Percentiles rank a stretch among this genome's conserved stretches.
phyloP scores from a whole-genome alignment of 2,113 vertebrate species.

The Alouatta palliata region DNA sequence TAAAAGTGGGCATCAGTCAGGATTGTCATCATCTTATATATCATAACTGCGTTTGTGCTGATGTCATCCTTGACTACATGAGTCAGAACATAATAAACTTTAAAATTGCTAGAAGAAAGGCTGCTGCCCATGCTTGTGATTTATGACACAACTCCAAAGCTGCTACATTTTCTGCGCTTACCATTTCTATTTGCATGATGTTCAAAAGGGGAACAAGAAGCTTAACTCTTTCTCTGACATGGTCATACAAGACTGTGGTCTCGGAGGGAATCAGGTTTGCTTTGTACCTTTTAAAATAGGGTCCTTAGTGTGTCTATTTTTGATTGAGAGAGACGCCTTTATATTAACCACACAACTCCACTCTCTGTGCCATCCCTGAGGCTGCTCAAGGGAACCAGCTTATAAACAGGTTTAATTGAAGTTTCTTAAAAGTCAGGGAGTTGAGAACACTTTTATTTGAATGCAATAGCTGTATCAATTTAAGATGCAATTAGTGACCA shows the following conservation, averaged over 20 bases:
- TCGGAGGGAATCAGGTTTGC: not conserved
- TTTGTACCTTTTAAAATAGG: not conserved
- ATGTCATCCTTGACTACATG: slow-evolving; percentile 42
- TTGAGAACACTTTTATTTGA: slow-evolving; percentile 51
- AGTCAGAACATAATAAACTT: slow-evolving; percentile 71
- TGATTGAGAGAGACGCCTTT: not conserved
- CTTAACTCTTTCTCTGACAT: slow-evolving; percentile 1
- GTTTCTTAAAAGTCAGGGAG: slow-evolving; percentile 9
- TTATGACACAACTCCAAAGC: slow-evolving; percentile 68
- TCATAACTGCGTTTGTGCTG: not conserved
- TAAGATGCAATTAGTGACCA: slow-evolving; percentile 45
- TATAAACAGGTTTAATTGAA: slow-evolving; percentile 39
- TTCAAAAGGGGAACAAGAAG: slow-evolving; percentile 17
- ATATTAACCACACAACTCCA: not conserved
- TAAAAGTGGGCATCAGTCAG: slow-evolving; percentile 66
- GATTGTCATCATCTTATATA: slow-evolving; percentile 51
- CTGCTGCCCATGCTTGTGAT: slow-evolving; percentile 63
- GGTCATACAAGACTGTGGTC: not conserved
- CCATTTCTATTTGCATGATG: slow-evolving; percentile 53
- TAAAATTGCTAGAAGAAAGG: slow-evolving; percentile 33
- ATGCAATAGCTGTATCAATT: not conserved
- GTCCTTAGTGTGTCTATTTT: not conserved
- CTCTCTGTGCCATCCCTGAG: not conserved
- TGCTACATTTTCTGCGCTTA: slow-evolving; percentile 58
- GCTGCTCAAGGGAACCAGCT: not conserved